Base-by-base conservation (phyloP, 2,113 vertebrate species). In the Paradoxurus hermaphroditus region DNA sequence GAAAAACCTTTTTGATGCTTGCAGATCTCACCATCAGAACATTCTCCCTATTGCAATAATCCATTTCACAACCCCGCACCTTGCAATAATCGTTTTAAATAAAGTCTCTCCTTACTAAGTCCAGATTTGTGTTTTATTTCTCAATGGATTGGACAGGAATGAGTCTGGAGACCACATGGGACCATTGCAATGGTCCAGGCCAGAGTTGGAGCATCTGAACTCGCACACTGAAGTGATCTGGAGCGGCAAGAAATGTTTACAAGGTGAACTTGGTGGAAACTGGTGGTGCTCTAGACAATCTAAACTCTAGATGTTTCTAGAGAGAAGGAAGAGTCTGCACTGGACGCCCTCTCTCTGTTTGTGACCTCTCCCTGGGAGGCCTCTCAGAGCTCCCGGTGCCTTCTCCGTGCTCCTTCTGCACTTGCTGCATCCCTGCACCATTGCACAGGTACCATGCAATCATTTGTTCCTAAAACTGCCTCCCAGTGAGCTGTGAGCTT, bases 281-380 rank as follows among this genome's bases (percentile, higher is more conserved):
- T 23, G 15, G 27, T 6, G 4, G 12, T 51, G 29, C 31, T 15
- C 16, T 79, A 23, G 29, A 49, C 9, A 13, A 75, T 51, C 6
- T 46, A 46, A 46, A 77, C 27, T 5, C 41, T 46, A 77, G 73
- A 46, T 77, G 14, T 27, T 77, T 46, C 44, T 31, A 16, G 25
- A 11, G 14, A 59, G 29, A 27, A 68, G 3, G 21, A 53, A 63
- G 23, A 23, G 16, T 39, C 65, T 36, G 0, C 0, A 13, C 41
- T 29, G 27, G 3, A 7, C 1, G 0, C 2, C 36, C 13, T 81
- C 5, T 3, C 23, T 1, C 0, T 12, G 46, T 62, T 31, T 82
- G 15, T 15, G 4, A 19, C 10, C 46, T 72, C 31, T 18, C 3
- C 34, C 29, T 27, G 2, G 36, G n/a, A 82, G 27, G 10, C 3